Percentiles rank a stretch among this genome's conserved stretches.
Evolutionary conservation across 2,888 invertebrate species (phyloP).

Genomic region (Rhagonycha fulva): DNA sequence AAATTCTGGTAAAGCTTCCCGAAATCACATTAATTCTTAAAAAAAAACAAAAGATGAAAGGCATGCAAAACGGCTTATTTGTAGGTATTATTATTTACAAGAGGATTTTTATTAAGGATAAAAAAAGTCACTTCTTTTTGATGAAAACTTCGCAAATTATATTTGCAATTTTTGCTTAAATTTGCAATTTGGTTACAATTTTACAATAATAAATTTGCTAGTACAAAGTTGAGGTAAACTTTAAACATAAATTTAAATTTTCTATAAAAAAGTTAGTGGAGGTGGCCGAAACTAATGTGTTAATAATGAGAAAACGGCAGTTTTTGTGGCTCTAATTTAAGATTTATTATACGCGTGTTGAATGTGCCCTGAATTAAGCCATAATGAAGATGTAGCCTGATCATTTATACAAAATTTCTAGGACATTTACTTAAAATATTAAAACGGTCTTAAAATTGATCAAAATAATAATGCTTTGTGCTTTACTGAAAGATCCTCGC

Average conservation of each 20-base stretch:
- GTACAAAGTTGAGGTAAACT: slow-evolving; percentile 6
- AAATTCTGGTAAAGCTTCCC: neutral
- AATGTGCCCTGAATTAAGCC: slow-evolving; percentile 15
- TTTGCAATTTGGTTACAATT: neutral
- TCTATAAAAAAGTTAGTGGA: slow-evolving; percentile 9
- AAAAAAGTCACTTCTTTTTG: neutral
- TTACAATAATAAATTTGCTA: neutral
- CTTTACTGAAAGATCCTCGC: neutral
- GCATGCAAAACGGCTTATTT: slow-evolving; percentile 13
- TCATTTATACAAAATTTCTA: neutral
- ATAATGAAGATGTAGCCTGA: slow-evolving; percentile 3
- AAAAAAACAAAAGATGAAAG: slow-evolving; percentile 8
- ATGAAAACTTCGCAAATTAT: neutral
- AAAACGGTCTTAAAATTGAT: neutral
- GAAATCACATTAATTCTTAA: neutral
- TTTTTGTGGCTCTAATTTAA: slow-evolving; percentile 18
- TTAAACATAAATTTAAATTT: slow-evolving; percentile 23
- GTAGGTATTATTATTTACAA: neutral
- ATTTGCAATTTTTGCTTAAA: neutral
- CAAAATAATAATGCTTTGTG: neutral
- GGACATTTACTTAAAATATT: neutral
- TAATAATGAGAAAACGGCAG: slow-evolving; percentile 23
- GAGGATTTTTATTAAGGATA: neutral
- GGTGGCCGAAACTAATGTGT: slow-evolving; percentile 19
- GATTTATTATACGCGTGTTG: slow-evolving; percentile 20